A percentile compares a stretch with the other conserved stretches of the same genome.
Conservation (phyloP, 2,797 vertebrate species). For the Gastrophryne carolinensis region DNA sequence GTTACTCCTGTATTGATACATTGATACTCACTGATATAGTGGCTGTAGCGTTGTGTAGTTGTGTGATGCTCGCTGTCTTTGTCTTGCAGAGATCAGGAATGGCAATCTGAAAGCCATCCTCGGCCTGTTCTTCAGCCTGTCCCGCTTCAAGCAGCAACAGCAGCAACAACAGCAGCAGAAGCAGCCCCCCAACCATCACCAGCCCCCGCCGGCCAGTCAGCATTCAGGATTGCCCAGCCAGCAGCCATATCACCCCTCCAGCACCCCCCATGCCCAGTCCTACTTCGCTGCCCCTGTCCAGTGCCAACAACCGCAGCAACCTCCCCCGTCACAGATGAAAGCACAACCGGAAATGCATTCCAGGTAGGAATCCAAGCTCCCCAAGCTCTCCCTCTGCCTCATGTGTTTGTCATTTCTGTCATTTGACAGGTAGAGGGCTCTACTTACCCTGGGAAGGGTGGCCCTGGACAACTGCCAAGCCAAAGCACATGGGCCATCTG, state of each 20-base stretch:
- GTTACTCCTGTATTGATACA: too few species aligned
- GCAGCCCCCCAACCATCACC: conserved; percentile 69
- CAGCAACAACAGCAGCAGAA: conserved; percentile 75
- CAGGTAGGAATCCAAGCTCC: conserved; percentile 73
- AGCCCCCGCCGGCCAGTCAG: conserved; percentile 72
- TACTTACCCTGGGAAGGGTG: too few species aligned
- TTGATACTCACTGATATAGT: too few species aligned
- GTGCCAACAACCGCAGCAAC: conserved; percentile 67
- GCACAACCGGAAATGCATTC: conserved; percentile 96
- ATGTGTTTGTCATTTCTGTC: too few species aligned
- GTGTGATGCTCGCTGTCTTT: conserved; percentile 48
- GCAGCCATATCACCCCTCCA: conserved; percentile 68
- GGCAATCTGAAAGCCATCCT: conserved; percentile 97
- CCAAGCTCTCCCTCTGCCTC: neutral
- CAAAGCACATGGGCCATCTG: too few species aligned
- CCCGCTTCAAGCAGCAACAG: conserved; percentile 94
- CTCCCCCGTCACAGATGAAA: conserved; percentile 74
- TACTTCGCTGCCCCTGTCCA: conserved; percentile 49
- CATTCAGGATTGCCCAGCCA: conserved; percentile 63
- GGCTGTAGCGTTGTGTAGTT: neutral
- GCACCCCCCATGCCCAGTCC: conserved; percentile 55
- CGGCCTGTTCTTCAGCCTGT: conserved; percentile 96
- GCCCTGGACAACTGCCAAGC: too few species aligned
- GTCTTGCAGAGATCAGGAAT: conserved; percentile 91
- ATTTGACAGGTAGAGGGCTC: too few species aligned